Percentiles rank a stretch among this genome's conserved stretches.
Evolutionary conservation across 2,888 invertebrate species (phyloP).

Genomic region (Dolomedes plantarius): DNA sequence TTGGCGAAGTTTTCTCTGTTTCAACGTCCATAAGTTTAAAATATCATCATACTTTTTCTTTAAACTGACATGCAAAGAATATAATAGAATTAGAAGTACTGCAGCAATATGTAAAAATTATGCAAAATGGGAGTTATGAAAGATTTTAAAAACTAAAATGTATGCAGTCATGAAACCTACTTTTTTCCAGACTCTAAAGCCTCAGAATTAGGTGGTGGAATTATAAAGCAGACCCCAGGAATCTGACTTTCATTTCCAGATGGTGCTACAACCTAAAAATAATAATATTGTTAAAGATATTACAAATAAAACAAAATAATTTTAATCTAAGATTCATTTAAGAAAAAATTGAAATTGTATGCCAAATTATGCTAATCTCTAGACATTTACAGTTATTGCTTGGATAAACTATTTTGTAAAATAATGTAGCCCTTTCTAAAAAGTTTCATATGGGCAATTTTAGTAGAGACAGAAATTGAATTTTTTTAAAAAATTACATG

Average conservation of each 20-base stretch:
- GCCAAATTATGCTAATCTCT: too few relatives aligned
- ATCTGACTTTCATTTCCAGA: conserved; percentile 91
- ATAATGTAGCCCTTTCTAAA: too few relatives aligned
- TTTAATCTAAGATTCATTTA: too few relatives aligned
- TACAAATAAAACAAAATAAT: background rate
- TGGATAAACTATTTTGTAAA: too few relatives aligned
- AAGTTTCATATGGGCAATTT: too few relatives aligned
- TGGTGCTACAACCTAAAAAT: conserved; percentile 83
- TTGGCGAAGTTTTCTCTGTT: conserved; percentile 93
- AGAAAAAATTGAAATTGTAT: too few relatives aligned
- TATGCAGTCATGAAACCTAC: conserved; percentile 28
- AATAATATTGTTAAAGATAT: too few relatives aligned
- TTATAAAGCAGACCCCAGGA: conserved; percentile 93
- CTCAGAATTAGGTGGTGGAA: conserved; percentile 96
- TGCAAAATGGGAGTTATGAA: background rate
- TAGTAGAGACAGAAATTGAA: too few relatives aligned
- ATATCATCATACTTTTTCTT: conserved; percentile 90
- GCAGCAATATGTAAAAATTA: too few relatives aligned
- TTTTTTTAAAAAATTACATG: too few relatives aligned
- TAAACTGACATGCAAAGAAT: conserved; percentile 79
- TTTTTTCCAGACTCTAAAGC: conserved; percentile 89
- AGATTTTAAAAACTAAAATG: background rate
- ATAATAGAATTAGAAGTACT: too few relatives aligned
- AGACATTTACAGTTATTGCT: too few relatives aligned
- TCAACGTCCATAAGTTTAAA: conserved; percentile 94